Base-by-base conservation (phyloP, 2,888 invertebrate species). In the Gasteruption jaculator region DNA sequence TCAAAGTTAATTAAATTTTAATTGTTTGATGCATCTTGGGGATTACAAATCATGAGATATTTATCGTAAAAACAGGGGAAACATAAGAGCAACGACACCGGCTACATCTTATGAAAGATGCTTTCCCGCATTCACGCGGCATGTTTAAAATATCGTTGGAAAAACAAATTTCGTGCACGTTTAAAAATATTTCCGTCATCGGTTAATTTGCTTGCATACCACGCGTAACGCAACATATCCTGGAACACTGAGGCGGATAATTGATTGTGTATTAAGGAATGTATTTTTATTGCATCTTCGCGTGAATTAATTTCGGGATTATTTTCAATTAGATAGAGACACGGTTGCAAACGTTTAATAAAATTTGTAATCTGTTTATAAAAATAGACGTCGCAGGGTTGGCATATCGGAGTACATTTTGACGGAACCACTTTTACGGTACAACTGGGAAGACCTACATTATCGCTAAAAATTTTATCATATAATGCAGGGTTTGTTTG, bases 261-360 rank as follows among this genome's bases (percentile, higher is more conserved):
- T 35, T 52, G 45, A 12, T 51, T 38, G 20, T 52, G 49, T 10
- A 55, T 36, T 5, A 53, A 41, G 2, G 53, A 48, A 19, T 57
- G 51, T 18, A 57, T 49, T 52, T 53, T 55, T 6, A 57, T 49
- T 8, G 30, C 36, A 33, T 54, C 51, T 45, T 54, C 48, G 8
- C 50, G 32, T 8, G 41, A 45, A 32, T 30, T 25, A 6, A 54
- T 50, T 41, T 53, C 41, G 20, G 45, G 15, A 8, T 46, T 34
- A n/a, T 25, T 18, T 22, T 51, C 38, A 4, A 54, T 34, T 6
- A 55, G 11, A 32, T 41, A 24, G 20, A 33, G 21, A 24, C 39
- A 36, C 26, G 48, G 52, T 33, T 50, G 49, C 2, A 49, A 20
- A 4, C 38, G 18, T 42, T 50, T 50, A n/a, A n/a, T n/a, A n/a